Conservation (phyloP, 2,888 invertebrate genomes). For the Hirtodrosophila alboralis region DNA sequence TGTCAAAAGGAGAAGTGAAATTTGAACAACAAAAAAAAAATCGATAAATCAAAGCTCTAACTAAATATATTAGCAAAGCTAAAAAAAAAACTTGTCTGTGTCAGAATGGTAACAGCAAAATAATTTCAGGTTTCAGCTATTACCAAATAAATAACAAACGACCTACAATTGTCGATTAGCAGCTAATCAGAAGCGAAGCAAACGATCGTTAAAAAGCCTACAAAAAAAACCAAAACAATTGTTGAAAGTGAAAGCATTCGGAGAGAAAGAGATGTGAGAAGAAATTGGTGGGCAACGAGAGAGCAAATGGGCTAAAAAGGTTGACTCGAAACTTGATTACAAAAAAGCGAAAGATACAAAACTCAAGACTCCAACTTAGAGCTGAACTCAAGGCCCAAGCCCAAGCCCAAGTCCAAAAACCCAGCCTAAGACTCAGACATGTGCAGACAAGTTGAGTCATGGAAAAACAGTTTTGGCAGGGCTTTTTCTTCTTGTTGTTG, state of each 20-base stretch:
- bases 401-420: conserved; percentile 12
- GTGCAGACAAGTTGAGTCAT: conserved; percentile 59
- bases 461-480: conserved; percentile 39
- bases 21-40: conserved; percentile 20
- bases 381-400: conserved; percentile 27
- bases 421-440: conserved; percentile 15
- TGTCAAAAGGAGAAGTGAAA: conserved; percentile 73
- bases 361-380: conserved; percentile 8
- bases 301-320: conserved; percentile 43
- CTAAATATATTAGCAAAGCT: conserved; percentile 22
- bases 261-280: conserved; percentile 16
- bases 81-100: conserved; percentile 10
- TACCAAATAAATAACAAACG: conserved; percentile 46
- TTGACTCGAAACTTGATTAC: conserved; percentile 55
- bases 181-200: conserved; percentile 55
- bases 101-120: conserved; percentile 36
- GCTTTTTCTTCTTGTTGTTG: conserved; percentile 15
- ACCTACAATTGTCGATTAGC: conserved; percentile 50
- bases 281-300: conserved; percentile 12
- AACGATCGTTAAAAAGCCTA: conserved; percentile 46
- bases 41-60: conserved; percentile 40
- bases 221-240: conserved; percentile 62
- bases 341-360: conserved; percentile 35
- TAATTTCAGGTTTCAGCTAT: conserved; percentile 16
- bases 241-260: conserved; percentile 78